Conservation (phyloP, 1,140 invertebrate species). For the Pseudomyrmex flavicornis region DNA sequence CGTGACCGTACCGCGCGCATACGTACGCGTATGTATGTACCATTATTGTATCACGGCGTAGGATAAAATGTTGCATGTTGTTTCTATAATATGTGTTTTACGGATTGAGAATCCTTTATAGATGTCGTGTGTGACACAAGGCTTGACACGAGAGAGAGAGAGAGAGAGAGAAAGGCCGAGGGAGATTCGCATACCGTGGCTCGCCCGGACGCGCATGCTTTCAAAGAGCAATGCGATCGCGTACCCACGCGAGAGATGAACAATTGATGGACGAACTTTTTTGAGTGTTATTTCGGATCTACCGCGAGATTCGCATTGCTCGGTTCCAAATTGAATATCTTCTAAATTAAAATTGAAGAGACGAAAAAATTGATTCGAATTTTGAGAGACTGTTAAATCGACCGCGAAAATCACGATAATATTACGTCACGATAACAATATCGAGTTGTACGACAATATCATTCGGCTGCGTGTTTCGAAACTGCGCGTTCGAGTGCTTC, state of each 20-base stretch:
- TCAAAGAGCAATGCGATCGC: background rate
- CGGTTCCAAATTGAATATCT: conserved; percentile 40
- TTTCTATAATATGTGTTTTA: conserved; percentile 85
- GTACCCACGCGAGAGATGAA: no score
- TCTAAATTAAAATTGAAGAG: background rate
- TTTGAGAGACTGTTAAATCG: background rate
- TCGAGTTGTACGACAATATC: background rate
- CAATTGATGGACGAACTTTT: background rate
- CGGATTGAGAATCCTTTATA: conserved; percentile 82
- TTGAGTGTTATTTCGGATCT: background rate
- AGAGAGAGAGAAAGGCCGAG: background rate
- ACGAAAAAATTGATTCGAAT: background rate
- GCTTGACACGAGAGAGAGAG: conserved; percentile 52
- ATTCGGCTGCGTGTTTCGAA: background rate
- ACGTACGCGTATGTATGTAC: conserved; percentile 70
- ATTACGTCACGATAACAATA: background rate
- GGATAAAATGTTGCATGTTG: conserved; percentile 85
- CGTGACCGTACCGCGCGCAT: conserved; percentile 38
- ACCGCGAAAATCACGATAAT: background rate
- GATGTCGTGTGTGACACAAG: conserved; percentile 81
- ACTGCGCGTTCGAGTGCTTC: conserved; percentile 5
- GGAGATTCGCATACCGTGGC: conserved; percentile 62
- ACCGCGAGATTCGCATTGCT: background rate
- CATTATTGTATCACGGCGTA: conserved; percentile 81
- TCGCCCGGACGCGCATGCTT: conserved; percentile 36